phyloP scores from a whole-genome alignment of 2,888 invertebrate species.

The Sphaerophoria rueppellii region DNA sequence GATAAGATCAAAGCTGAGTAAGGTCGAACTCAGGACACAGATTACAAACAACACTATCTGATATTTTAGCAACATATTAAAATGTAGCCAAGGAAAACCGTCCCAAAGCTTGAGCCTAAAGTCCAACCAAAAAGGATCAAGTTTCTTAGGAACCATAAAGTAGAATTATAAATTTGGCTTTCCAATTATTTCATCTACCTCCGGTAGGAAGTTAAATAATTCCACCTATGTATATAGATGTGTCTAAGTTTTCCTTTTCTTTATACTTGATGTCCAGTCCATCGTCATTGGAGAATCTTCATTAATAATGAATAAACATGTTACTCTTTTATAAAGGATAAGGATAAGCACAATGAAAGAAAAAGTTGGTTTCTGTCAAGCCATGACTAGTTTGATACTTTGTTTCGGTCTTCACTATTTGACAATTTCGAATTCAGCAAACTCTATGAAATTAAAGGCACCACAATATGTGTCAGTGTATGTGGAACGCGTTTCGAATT shows the following conservation, averaged over 20 bases:
- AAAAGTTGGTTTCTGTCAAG: not conserved
- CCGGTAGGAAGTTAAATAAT: not conserved
- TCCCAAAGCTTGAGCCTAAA: slow-evolving; percentile 2
- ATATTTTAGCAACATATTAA: not conserved
- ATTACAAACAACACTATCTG: slow-evolving; percentile 1
- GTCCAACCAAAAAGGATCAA: slow-evolving; percentile 16
- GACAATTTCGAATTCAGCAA: not conserved
- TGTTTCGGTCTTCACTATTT: not conserved
- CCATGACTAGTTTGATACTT: not conserved
- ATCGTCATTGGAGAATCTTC: not conserved
- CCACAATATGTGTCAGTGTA: slow-evolving; percentile 18
- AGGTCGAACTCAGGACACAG: slow-evolving; percentile 6
- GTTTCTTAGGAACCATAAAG: slow-evolving; percentile 27
- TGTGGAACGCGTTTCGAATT: slow-evolving; percentile 12
- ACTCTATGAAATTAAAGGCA: slow-evolving; percentile 1
- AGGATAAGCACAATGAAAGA: not conserved
- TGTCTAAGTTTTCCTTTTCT: not conserved
- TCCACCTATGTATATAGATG: not conserved
- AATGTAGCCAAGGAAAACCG: slow-evolving; percentile 3
- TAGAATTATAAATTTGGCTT: slow-evolving; percentile 31
- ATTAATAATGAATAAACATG: slow-evolving; percentile 29
- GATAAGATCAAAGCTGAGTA: not conserved
- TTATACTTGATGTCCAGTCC: not conserved
- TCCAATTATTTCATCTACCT: slow-evolving; percentile 33
- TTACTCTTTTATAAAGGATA: not conserved